A percentile compares a stretch with the other conserved stretches of the same genome.
These are phyloP conservation scores for Pollenia labialis DNA, from an alignment of 2,888 invertebrate genomes.

Conservation along the genomic window DNA sequence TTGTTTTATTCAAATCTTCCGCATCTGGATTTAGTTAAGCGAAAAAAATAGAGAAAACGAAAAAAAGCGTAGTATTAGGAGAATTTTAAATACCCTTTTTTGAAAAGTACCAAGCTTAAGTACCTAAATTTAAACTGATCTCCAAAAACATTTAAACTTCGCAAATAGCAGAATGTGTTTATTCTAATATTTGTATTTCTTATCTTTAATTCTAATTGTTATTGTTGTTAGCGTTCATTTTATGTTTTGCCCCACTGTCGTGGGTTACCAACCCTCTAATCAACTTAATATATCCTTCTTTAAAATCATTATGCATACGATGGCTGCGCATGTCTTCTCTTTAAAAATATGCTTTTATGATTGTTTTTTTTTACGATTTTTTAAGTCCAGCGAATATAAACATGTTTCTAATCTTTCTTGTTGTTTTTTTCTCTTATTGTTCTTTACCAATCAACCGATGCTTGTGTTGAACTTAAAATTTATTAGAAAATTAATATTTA, in stretches of 20 bases:
- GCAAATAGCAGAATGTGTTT: too few species aligned
- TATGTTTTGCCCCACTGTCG: too few species aligned
- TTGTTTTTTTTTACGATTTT: neutral
- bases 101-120: too few species aligned
- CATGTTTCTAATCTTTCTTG: slow-evolving; percentile 21
- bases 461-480: slow-evolving; percentile 35
- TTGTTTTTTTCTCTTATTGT: slow-evolving; percentile 6
- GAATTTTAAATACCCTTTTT: neutral
- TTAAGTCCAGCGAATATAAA: neutral
- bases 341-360: neutral
- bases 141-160: too few species aligned
- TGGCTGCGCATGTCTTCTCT: neutral
- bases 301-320: too few species aligned
- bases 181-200: too few species aligned
- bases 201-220: neutral
- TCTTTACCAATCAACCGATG: neutral
- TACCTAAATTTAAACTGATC: too few species aligned
- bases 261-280: too few species aligned
- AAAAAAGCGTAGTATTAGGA: neutral
- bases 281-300: too few species aligned
- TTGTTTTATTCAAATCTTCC: slow-evolving; percentile 19
- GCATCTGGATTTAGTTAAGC: neutral
- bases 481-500: slow-evolving; percentile 28
- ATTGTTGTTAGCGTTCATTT: neutral
- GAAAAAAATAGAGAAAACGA: neutral